phyloP scores from a whole-genome alignment of 1,140 invertebrate species.

The Dreissena polymorpha region DNA sequence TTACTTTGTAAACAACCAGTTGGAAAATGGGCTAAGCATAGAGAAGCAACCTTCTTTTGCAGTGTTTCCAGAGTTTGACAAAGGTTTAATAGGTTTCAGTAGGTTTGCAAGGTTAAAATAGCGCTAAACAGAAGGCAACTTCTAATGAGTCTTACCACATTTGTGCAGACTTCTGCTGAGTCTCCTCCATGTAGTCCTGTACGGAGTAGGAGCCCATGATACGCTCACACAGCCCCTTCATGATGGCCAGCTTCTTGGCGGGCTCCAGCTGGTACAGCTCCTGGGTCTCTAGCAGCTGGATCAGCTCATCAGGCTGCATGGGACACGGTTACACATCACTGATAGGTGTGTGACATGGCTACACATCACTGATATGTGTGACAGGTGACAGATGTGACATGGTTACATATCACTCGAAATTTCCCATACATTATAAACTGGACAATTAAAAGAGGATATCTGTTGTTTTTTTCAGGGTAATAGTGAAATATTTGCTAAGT shows the following conservation, averaged over 20 bases:
- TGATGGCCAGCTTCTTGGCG: slow-evolving; percentile 70
- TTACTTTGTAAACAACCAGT: no score
- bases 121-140: no score
- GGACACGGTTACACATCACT: no score
- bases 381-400: background rate
- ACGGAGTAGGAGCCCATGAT: slow-evolving; percentile 77
- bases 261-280: slow-evolving; percentile 75
- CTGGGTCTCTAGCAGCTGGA: slow-evolving; percentile 70
- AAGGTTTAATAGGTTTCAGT: no score
- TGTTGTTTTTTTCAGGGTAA: no score
- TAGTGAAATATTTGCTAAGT: no score
- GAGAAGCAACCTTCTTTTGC: no score
- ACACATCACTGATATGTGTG: background rate
- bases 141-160: slow-evolving; percentile 63
- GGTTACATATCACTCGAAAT: background rate
- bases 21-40: no score
- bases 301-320: slow-evolving; percentile 65
- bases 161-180: slow-evolving; percentile 67
- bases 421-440: no score
- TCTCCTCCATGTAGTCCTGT: slow-evolving; percentile 78
- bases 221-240: slow-evolving; percentile 75
- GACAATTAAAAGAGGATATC: no score
- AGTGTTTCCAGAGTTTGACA: no score
- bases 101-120: no score
- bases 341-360: background rate